Evolutionary conservation across 2,113 vertebrate genomes (phyloP), one percentile per base, ranked within the genome.

Genomic region (Oncorhynchus gorbuscha): DNA sequence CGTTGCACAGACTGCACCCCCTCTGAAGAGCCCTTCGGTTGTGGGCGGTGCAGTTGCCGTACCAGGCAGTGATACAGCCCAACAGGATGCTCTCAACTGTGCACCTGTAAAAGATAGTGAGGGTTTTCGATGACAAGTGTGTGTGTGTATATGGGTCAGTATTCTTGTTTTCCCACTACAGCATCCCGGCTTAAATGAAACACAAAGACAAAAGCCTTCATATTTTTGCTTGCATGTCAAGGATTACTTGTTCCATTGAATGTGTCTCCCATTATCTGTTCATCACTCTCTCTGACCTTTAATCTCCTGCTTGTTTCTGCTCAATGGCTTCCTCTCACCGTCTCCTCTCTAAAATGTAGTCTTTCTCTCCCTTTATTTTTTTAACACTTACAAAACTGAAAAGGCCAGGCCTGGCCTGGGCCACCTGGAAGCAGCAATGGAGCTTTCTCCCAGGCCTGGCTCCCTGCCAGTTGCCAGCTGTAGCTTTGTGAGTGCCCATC

Each of bases 351-450:
- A 92, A 94, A 93, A 93, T 86, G 89, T 88, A 92, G 87, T 88
- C 90, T 90, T 91, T 91, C 87, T 90, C 90, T 81, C 76, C 90
- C 91, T 91, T 92, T 93, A 90, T 92, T 93, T 94, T 94, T 95
- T 94, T 93, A 92, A 94, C 94, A 93, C 93, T 94, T 94, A 94
- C 91, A 84, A 94, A 95, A 94, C 94, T 96, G 95, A 96, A 96
- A 96, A 93, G 93, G 89, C 88, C 87, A 71, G 89, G 92, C 92
- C 93, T 87, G 83, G 90, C 89, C 91, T 79, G 77, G 93, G 94
- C 96, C 96, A 96, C 95, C 96, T 97, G 96, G 95, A 93, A 91
- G 89, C 90, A 77, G 81, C 93, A 92, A 92, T 82, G 91, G 88
- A 87, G 80, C 90, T 94, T 94, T 93, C 92, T 89, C 92, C 89